Base-by-base conservation (phyloP, 2,888 invertebrate genomes). In the Tinea trinotella region DNA sequence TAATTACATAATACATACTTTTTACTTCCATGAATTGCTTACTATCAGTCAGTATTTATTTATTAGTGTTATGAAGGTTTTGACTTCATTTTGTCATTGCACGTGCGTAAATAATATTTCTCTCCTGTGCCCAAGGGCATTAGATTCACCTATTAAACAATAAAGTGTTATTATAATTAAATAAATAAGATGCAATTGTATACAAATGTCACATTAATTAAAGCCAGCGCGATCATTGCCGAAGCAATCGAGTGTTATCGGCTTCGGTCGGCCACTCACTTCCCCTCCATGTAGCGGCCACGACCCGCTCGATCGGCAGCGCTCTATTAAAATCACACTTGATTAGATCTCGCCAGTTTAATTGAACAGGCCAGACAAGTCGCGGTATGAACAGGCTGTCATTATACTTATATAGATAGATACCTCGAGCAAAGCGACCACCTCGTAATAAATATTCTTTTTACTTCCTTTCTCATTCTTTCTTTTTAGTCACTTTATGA, bases 311-410 rank as follows among this genome's bases (percentile, higher is more conserved):
- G 5, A 22, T 50, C 50, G 50, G 24, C 50, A 13, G 50, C 50
- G 24, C 50, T 77, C 70, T 74, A 76, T 77, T 76, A 79, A 76
- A 78, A 77, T 78, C 73, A 74, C 77, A 74, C 75, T 80, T 74
- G 78, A 79, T 82, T 76, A 78, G 68, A 76, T 78, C 46, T 46
- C 46, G 74, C 71, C 66, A 66, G 68, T 74, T 76, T 76, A 79
- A 78, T 81, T 79, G 75, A 74, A 76, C 70, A 67, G 74, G 72
- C 66, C 68, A 62, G 63, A 10, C 30, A 30, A 30, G 30, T 59
- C 61, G 67, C 62, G 66, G 71, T 72, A 76, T 76, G 77, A 30
- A 30, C 30, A 30, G 67, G 64, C 70, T 72, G 77, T 76, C 76
- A n/a, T n/a, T n/a, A n/a, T n/a, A n/a, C n/a, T n/a, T n/a, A n/a